Percentiles rank a stretch among this genome's conserved stretches.
Evolutionary conservation across 2,797 vertebrate genomes (phyloP).

Genomic region (Avahi laniger): DNA sequence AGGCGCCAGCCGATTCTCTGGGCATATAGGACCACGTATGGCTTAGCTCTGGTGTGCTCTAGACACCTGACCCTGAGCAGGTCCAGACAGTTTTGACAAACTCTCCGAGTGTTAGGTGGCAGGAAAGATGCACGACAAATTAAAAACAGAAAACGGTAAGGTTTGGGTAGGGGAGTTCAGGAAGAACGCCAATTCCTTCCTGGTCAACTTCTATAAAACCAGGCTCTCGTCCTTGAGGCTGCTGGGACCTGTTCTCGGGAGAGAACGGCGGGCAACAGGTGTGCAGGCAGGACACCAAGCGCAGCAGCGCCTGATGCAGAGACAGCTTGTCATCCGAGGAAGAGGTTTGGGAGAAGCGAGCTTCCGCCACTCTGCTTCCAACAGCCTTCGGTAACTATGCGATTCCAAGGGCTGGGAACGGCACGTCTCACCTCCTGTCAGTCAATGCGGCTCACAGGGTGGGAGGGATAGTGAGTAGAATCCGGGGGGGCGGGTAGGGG

Average conservation of each 20-base stretch:
- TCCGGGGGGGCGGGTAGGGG: neutral
- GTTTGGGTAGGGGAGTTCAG: neutral
- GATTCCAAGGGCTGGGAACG: neutral
- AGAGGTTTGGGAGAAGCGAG: neutral
- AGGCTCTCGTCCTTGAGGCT: neutral
- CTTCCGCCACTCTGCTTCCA: neutral
- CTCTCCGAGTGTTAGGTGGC: neutral
- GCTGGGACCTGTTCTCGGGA: neutral
- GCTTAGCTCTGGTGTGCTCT: neutral
- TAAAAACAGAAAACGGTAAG: neutral
- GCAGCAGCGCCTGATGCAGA: accelerated
- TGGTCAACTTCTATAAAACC: neutral
- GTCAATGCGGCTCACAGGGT: neutral
- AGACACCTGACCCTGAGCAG: neutral
- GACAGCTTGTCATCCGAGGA: neutral
- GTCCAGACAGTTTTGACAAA: neutral
- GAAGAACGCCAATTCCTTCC: neutral
- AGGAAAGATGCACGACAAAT: neutral
- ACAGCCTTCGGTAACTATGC: slow-evolving; percentile 56
- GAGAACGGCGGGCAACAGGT: neutral
- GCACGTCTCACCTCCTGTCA: neutral
- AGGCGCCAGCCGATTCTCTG: neutral
- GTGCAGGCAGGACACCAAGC: accelerated
- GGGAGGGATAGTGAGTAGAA: neutral
- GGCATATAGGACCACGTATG: neutral